Conservation (phyloP, 2,797 vertebrate species). For the Rhincodon typus region DNA sequence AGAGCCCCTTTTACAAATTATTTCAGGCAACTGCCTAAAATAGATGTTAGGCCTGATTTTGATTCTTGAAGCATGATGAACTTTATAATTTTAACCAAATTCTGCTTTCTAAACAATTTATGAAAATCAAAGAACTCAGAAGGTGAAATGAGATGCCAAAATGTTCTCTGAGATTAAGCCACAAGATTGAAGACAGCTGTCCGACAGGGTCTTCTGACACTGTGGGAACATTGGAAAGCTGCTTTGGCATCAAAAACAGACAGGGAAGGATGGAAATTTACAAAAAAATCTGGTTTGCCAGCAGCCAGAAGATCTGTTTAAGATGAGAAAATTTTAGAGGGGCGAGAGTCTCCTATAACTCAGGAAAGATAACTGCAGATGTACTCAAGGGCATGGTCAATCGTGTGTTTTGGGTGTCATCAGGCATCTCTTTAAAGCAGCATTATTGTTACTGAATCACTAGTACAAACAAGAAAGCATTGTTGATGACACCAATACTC, state of each 20-base stretch:
- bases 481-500: not conserved
- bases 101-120: not conserved
- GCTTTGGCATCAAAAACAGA: not conserved
- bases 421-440: not conserved
- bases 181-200: not conserved
- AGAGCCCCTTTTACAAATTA: not conserved
- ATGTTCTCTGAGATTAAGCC: not conserved
- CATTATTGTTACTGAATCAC: not conserved
- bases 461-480: not conserved
- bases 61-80: not conserved
- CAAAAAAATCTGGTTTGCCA: not conserved
- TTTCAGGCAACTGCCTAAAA: not conserved
- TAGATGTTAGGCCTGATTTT: not conserved
- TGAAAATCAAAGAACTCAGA: not conserved
- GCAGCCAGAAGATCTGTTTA: not conserved
- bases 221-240: not conserved
- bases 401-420: not conserved
- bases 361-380: not conserved
- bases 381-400: not conserved
- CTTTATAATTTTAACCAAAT: not conserved
- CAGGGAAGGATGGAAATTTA: not conserved
- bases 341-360: not conserved
- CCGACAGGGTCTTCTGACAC: not conserved
- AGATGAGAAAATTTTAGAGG: not conserved
- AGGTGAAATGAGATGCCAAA: not conserved